Evolutionary conservation across 2,888 invertebrate genomes (phyloP), one percentile per base, ranked within the genome.

Genomic region (Tetragonisca angustula): DNA sequence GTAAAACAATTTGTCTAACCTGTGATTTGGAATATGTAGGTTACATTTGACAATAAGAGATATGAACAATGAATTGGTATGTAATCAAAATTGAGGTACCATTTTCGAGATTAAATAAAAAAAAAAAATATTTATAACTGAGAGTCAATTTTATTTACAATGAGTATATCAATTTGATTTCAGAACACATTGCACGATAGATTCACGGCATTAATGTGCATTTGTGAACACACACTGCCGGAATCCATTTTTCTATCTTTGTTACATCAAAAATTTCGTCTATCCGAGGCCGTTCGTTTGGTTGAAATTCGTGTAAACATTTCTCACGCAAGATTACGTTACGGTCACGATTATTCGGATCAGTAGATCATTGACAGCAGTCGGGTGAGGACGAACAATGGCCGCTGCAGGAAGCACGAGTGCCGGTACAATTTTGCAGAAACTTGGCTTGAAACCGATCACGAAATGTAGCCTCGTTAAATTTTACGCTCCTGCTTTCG

Each of bases 401-500:
- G 90, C 92, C 43, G 85, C 86, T 50, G 75, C 91, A 73, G 91
- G 91, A 85, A 89, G 89, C 84, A 83, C 90, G 65, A 81, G 85
- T 69, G 82, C 87, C 84, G 84, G 87, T 72, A 87, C 92, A 56
- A 76, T 88, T 32, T 62, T 92, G 32, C 84, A 88, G 64, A 93
- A 93, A 77, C 85, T 92, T 54, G 92, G 91, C 13, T 73, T 97
- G 75, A 97, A 96, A 92, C 97, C 97, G 24, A 95, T 97, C 81
- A 97, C 96, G 72, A 96, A 95, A 92, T 96, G 97, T 88, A 97
- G 97, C 95, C 95, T 97, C 81, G 95, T 96, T 50, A 97, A 96
- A 94, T 97, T 97, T 94, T 98, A 98, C 95, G 95, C 96, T 90
- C 98, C 98, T 64, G 93, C 97, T 76, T 96, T 97, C 94, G 98